Evolutionary conservation across 2,113 vertebrate species (phyloP).

Genomic region (Chaenocephalus aceratus): DNA sequence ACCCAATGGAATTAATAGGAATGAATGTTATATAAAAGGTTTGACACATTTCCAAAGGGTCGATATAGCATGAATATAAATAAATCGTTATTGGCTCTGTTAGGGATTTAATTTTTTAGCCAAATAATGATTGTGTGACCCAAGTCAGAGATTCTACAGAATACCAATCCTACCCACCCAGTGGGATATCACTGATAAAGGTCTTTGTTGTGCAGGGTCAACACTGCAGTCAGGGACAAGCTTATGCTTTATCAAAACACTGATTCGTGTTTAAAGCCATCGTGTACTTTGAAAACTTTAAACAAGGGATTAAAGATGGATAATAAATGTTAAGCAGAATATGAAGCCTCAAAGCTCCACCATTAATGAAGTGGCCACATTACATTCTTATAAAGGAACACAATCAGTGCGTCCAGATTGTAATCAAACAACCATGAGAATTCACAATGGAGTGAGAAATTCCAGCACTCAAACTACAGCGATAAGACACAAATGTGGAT

Average conservation of each 20-base stretch:
- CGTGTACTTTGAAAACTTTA: not conserved
- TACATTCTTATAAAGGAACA: slow-evolving; percentile 54
- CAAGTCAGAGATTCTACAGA: not conserved
- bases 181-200: not conserved
- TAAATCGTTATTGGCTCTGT: not conserved
- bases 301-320: slow-evolving; percentile 10
- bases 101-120: not conserved
- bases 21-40: not conserved
- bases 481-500: slow-evolving; percentile 44
- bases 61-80: slow-evolving; percentile 1
- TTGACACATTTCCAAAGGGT: not conserved
- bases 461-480: slow-evolving; percentile 1
- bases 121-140: not conserved
- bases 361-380: slow-evolving; percentile 11
- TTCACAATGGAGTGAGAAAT: slow-evolving; percentile 21
- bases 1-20: not conserved
- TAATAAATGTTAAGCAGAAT: slow-evolving; percentile 16
- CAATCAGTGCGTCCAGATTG: slow-evolving; percentile 53
- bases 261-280: not conserved
- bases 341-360: slow-evolving; percentile 24
- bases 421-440: slow-evolving; percentile 2
- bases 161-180: not conserved
- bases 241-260: not conserved
- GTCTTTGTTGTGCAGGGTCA: not conserved
- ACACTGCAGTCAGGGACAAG: not conserved